Conservation (phyloP, 1,140 invertebrate species). For the Linepithema humile region DNA sequence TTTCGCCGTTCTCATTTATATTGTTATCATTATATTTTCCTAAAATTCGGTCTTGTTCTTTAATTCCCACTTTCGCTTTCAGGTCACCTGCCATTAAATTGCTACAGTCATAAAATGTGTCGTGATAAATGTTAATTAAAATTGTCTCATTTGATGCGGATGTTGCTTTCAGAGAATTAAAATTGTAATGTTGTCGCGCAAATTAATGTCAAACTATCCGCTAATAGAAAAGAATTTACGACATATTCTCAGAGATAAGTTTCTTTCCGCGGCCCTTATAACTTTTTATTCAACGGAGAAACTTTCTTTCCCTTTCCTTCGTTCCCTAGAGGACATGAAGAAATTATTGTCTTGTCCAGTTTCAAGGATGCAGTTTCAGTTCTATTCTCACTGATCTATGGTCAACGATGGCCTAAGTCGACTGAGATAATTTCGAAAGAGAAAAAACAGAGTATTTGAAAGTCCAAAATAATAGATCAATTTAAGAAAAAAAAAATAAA, state of each 20-base stretch:
- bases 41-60: too few species aligned
- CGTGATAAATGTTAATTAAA: background rate
- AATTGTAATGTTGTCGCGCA: constrained; percentile 8
- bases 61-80: too few species aligned
- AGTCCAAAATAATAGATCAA: constrained; percentile 22
- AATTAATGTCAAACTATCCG: constrained; percentile 20
- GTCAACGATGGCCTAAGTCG: constrained; percentile 42
- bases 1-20: too few species aligned
- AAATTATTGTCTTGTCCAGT: constrained; percentile 67
- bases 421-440: constrained; percentile 58
- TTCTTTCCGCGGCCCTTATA: constrained; percentile 9
- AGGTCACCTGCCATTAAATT: too few species aligned
- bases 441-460: constrained; percentile 37
- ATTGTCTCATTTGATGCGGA: background rate
- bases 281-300: constrained; percentile 7
- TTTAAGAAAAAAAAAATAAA: background rate
- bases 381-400: constrained; percentile 3
- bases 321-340: background rate
- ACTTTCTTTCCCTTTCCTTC: constrained; percentile 16
- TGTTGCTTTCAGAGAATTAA: background rate
- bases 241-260: constrained; percentile 25
- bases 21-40: too few species aligned
- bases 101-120: too few species aligned
- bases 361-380: constrained; percentile 61
- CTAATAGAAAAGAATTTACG: constrained; percentile 31